phyloP scores from a whole-genome alignment of 2,113 vertebrate species.

The Tonatia bakeri region DNA sequence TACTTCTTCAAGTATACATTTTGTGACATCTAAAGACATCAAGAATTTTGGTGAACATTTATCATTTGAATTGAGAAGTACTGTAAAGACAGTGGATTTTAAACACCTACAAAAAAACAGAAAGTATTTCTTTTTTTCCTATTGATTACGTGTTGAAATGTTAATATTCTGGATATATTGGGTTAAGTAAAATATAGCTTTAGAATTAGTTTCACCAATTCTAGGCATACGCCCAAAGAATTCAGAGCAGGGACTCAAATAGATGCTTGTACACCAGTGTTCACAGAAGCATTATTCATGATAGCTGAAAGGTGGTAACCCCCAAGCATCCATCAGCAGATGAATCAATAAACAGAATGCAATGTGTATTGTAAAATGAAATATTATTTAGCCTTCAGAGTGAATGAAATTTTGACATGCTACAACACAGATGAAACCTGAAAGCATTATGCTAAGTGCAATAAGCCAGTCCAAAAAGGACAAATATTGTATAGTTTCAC shows the following conservation, averaged over 20 bases:
- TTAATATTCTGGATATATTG: neutral
- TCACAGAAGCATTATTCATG: neutral
- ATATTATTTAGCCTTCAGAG: neutral
- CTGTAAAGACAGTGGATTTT: neutral
- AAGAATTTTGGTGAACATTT: neutral
- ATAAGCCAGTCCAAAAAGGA: neutral
- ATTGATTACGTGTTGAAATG: neutral
- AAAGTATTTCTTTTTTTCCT: neutral
- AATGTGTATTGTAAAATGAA: neutral
- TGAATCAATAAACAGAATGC: neutral
- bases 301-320: neutral
- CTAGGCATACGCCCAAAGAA: neutral
- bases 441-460: neutral
- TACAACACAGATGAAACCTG: neutral
- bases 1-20: neutral
- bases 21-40: constrained; percentile 4
- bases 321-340: neutral
- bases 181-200: neutral
- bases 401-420: neutral
- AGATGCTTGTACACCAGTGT: neutral
- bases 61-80: neutral
- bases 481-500: neutral
- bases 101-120: neutral
- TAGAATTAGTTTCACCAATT: neutral
- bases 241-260: neutral